phyloP scores from a whole-genome alignment of 2,797 vertebrate genomes.

The Pampus argenteus region DNA sequence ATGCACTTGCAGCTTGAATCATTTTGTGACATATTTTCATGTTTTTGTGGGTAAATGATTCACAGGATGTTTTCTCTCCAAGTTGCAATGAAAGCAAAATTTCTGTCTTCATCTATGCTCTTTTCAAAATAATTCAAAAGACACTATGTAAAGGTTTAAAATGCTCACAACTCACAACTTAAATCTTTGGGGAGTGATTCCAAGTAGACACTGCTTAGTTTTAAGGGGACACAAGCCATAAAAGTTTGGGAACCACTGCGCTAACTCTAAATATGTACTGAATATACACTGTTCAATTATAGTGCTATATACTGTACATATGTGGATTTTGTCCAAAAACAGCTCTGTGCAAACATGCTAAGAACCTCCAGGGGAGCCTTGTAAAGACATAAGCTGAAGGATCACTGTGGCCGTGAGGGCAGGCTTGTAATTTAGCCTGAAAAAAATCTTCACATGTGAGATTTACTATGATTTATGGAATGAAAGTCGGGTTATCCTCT shows the following conservation, averaged over 20 bases:
- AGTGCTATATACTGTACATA: neutral
- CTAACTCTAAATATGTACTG: neutral
- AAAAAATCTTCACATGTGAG: slow-evolving; percentile 30
- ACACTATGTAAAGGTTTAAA: neutral
- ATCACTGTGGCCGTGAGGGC: slow-evolving; percentile 22
- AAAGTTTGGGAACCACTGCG: neutral
- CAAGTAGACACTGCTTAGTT: neutral
- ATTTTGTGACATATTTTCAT: slow-evolving; percentile 24
- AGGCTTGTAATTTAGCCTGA: slow-evolving; percentile 35
- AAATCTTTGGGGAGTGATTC: neutral
- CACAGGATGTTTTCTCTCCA: slow-evolving; percentile 44
- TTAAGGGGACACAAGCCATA: neutral
- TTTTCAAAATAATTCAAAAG: neutral
- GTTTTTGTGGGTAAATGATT: slow-evolving; percentile 38
- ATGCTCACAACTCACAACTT: neutral
- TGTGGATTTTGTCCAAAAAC: slow-evolving; percentile 44
- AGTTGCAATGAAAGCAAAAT: slow-evolving; percentile 11
- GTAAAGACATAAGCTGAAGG: slow-evolving; percentile 41
- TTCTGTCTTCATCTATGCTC: neutral
- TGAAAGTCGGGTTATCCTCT: slow-evolving; percentile 47
- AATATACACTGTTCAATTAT: neutral
- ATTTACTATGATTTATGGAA: slow-evolving; percentile 30
- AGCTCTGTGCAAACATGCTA: slow-evolving; percentile 36
- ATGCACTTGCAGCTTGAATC: slow-evolving; percentile 24
- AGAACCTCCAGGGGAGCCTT: slow-evolving; percentile 21